Conservation (phyloP, 2,113 vertebrate genomes). For the Gadus chalcogrammus region DNA sequence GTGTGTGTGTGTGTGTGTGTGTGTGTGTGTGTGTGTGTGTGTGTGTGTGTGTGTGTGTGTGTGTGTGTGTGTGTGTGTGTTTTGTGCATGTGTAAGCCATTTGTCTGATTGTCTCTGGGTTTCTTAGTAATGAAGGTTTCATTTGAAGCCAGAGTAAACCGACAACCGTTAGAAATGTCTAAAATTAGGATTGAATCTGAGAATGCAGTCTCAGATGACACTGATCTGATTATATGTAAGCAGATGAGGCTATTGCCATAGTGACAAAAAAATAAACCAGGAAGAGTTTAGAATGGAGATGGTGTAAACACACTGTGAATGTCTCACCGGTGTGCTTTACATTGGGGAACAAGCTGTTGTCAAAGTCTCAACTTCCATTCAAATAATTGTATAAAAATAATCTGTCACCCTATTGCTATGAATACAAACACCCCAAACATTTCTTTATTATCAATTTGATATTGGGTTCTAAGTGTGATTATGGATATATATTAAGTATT, state of each 20-base stretch:
- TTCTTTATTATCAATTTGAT: constrained; percentile 36
- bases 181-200: constrained; percentile 60
- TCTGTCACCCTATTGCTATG: constrained; percentile 41
- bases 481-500: constrained; percentile 22
- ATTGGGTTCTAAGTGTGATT: constrained; percentile 20
- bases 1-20: too few species aligned
- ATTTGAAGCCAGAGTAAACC: constrained; percentile 61
- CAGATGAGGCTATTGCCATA: constrained; percentile 45
- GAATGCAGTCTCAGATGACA: constrained; percentile 56
- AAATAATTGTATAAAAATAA: constrained; percentile 19
- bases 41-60: not conserved
- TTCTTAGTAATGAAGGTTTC: constrained; percentile 50
- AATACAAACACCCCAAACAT: constrained; percentile 26
- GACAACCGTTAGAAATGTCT: constrained; percentile 48
- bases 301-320: constrained; percentile 1
- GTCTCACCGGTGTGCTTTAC: constrained; percentile 15
- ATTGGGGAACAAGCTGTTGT: constrained; percentile 14
- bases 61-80: not conserved
- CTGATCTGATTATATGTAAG: constrained; percentile 57
- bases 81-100: constrained; percentile 24
- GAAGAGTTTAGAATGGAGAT: constrained; percentile 42
- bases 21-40: too few species aligned
- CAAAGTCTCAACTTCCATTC: constrained; percentile 4
- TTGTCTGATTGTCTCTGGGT: constrained; percentile 46
- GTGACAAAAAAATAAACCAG: constrained; percentile 59